These are phyloP conservation scores for Propithecus coquereli DNA, from an alignment of 2,113 vertebrate species.

Conservation along the genomic window DNA sequence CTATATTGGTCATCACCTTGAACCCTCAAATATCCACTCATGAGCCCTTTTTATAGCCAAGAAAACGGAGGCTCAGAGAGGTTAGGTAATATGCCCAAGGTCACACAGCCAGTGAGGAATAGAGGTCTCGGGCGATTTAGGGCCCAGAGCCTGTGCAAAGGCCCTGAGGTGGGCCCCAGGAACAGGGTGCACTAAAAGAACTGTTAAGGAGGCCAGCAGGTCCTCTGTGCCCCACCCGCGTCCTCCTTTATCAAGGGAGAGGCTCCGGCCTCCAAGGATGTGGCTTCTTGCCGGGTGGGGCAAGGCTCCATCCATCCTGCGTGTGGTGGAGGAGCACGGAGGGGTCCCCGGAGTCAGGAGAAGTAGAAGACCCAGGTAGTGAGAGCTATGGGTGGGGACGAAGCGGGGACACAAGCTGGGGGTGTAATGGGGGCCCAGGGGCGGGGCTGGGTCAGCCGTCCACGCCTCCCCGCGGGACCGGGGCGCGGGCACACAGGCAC, in stretches of 20 bases:
- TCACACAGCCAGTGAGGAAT: neutral
- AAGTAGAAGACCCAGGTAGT: neutral
- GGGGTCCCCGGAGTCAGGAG: neutral
- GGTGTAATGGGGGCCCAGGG: conserved; percentile 54
- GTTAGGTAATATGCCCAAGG: neutral
- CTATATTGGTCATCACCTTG: too few species aligned
- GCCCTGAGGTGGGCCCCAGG: neutral
- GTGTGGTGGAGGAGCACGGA: neutral
- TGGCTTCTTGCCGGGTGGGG: neutral
- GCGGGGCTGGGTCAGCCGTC: conserved; percentile 25
- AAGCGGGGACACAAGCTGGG: neutral
- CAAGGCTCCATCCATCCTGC: neutral
- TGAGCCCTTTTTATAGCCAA: neutral
- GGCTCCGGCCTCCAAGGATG: neutral
- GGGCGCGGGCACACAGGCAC: neutral
- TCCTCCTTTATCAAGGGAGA: neutral
- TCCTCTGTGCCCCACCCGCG: neutral
- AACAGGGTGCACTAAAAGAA: neutral
- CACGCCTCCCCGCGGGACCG: conserved; percentile 51
- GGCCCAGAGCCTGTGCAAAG: neutral
- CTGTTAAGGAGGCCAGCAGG: neutral
- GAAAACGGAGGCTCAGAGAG: neutral
- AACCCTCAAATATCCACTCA: neutral
- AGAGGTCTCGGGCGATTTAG: neutral
- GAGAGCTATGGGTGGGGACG: neutral